Percentiles rank a stretch among this genome's conserved stretches.
Conservation (phyloP, 2,888 invertebrate species). For the Nemurella pictetii region DNA sequence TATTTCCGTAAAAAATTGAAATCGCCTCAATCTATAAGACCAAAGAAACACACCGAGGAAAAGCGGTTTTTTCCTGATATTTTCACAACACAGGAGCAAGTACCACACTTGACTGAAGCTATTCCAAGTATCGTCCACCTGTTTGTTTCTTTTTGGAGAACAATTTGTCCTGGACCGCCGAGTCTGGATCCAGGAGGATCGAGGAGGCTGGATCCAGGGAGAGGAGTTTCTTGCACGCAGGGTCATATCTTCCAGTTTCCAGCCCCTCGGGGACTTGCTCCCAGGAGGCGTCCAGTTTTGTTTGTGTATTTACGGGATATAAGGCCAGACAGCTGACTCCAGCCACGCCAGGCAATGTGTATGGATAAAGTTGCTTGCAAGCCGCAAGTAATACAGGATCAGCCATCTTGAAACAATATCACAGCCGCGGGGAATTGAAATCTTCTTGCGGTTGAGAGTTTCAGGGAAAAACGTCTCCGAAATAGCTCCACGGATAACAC, state of each 20-base stretch:
- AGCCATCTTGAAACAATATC: conserved; percentile 28
- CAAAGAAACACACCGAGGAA: no score
- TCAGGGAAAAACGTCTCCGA: background rate
- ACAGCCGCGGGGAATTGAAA: conserved; percentile 5
- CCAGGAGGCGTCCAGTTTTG: conserved; percentile 21
- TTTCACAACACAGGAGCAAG: no score
- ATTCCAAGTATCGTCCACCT: background rate
- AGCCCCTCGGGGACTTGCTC: background rate
- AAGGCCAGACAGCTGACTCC: conserved; percentile 16
- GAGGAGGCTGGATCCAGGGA: background rate
- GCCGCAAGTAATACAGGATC: conserved; percentile 13
- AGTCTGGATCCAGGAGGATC: no score
- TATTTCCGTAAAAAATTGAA: no score
- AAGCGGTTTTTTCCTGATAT: no score
- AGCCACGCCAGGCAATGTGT: conserved; percentile 22
- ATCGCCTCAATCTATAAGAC: no score
- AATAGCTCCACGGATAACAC: background rate
- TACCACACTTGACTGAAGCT: background rate
- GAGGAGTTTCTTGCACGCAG: background rate
- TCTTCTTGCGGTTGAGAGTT: conserved; percentile 1
- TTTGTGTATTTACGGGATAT: conserved; percentile 26
- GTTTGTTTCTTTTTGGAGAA: background rate
- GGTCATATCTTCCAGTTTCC: conserved; percentile 26
- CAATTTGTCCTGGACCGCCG: background rate
- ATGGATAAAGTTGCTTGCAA: conserved; percentile 19